A percentile compares a stretch with the other conserved stretches of the same genome.
Conservation (phyloP, 92 coral and sea anemone genomes). For the Porites rus region DNA sequence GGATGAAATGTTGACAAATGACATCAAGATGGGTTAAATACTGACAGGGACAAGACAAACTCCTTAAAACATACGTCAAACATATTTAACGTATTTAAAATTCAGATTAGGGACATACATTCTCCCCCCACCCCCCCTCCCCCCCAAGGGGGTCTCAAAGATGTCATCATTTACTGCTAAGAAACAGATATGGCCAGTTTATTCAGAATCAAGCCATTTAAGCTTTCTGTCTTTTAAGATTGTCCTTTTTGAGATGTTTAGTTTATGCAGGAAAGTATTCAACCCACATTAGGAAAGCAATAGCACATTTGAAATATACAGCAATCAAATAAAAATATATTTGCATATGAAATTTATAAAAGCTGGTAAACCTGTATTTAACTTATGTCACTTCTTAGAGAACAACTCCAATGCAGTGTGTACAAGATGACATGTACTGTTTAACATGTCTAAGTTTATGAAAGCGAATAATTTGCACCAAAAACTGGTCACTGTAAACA, state of each 20-base stretch:
- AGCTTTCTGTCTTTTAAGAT: not conserved
- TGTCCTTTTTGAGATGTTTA: too few relatives aligned
- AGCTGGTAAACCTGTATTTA: conserved; percentile 58
- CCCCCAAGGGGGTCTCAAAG: too few relatives aligned
- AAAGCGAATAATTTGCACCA: conserved; percentile 4
- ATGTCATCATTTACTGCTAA: not conserved
- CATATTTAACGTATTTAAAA: too few relatives aligned
- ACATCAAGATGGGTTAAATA: too few relatives aligned
- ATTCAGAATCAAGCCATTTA: not conserved
- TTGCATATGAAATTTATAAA: conserved; percentile 18
- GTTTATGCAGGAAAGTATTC: not conserved
- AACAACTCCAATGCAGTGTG: conserved; percentile 51
- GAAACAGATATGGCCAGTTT: not conserved
- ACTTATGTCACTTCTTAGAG: conserved; percentile 27
- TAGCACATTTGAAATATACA: too few relatives aligned
- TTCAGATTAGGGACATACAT: too few relatives aligned
- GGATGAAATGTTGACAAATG: too few relatives aligned
- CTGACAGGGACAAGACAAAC: too few relatives aligned
- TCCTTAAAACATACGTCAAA: too few relatives aligned
- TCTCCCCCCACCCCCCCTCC: too few relatives aligned
- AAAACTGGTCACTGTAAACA: conserved; percentile 14
- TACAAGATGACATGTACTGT: conserved; percentile 57
- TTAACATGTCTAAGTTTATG: conserved; percentile 48
- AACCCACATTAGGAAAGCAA: not conserved
- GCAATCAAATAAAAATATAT: not conserved